Percentiles rank a stretch among this genome's conserved stretches.
Conservation (phyloP, 2,888 invertebrate genomes). For the Fissipunctia ypsillon region DNA sequence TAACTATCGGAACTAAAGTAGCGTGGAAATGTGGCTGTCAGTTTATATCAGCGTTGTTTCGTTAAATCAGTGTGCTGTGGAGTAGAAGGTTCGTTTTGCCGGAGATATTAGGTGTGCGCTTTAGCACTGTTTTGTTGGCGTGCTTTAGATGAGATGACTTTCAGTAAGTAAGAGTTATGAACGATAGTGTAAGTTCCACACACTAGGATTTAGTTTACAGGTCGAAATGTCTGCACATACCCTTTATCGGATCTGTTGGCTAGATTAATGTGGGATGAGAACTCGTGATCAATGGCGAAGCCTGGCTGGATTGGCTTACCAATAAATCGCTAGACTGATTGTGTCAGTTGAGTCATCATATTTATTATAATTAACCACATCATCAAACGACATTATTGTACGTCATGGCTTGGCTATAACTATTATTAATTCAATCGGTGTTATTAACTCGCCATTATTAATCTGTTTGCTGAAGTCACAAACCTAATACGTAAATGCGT, state of each 20-base stretch:
- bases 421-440: background rate
- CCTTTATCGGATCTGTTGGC: background rate
- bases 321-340: background rate
- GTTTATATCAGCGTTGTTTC: conserved; percentile 48
- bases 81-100: conserved; percentile 53
- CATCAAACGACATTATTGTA: background rate
- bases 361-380: conserved; percentile 22
- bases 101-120: conserved; percentile 30
- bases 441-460: background rate
- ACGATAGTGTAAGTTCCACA: background rate
- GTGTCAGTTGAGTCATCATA: background rate
- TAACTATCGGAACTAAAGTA: conserved; percentile 56
- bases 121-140: conserved; percentile 18
- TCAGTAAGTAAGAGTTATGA: background rate
- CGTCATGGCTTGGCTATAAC: background rate
- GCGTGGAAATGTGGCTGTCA: conserved; percentile 60
- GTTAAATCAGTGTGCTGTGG: conserved; percentile 53
- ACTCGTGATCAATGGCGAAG: background rate
- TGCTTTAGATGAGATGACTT: background rate
- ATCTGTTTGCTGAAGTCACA: conserved; percentile 5
- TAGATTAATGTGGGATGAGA: background rate
- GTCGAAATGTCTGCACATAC: background rate
- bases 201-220: background rate
- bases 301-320: background rate
- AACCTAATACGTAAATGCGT: background rate